Evolutionary conservation across 2,888 invertebrate genomes (phyloP).

Genomic region (Eupithecia insigniata): DNA sequence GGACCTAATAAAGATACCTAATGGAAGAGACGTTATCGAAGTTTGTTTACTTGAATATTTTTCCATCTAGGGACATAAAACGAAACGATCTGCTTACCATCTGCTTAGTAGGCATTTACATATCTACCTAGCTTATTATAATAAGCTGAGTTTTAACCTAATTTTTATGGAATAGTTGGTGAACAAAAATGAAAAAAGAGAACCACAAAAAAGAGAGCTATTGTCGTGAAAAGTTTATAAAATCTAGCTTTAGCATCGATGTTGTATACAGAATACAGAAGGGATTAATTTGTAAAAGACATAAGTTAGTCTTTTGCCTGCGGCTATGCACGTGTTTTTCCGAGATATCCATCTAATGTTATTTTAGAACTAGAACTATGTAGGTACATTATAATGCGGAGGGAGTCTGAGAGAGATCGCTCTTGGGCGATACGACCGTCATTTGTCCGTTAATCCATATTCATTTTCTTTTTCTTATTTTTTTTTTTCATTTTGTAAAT

Average conservation of each 20-base stretch:
- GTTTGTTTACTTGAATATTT: constrained; percentile 15
- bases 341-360: too few species aligned
- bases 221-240: neutral
- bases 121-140: neutral
- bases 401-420: too few species aligned
- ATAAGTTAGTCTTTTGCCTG: too few species aligned
- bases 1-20: constrained; percentile 2
- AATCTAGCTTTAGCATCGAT: neutral
- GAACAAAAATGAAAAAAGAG: neutral
- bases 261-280: neutral
- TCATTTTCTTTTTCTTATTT: too few species aligned
- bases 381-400: too few species aligned
- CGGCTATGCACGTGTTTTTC: too few species aligned
- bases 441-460: too few species aligned
- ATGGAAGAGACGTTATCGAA: neutral
- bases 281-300: neutral
- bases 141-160: neutral
- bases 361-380: too few species aligned
- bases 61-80: constrained; percentile 12
- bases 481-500: too few species aligned
- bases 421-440: too few species aligned
- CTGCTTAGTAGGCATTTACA: neutral
- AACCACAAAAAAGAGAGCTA: neutral
- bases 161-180: neutral
- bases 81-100: neutral